Evolutionary conservation across 2,797 vertebrate genomes (phyloP).

Genomic region (Bovichtus diacanthus): DNA sequence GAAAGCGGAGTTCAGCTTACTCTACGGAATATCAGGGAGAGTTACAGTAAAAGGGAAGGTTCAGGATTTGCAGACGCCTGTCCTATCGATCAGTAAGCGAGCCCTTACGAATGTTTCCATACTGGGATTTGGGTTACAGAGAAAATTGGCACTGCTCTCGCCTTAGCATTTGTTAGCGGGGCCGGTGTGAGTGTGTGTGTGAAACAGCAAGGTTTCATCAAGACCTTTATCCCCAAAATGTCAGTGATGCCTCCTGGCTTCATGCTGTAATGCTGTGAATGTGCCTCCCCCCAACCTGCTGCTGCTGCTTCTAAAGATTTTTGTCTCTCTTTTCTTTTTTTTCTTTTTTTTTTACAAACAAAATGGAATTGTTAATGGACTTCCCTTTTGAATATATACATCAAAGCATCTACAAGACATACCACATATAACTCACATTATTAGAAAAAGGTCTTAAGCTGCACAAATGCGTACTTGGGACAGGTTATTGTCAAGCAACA

Average conservation of each 20-base stretch:
- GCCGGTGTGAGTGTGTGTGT: not conserved
- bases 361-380: not conserved
- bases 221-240: conserved; percentile 73
- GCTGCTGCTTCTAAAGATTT: conserved; percentile 5
- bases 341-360: not conserved
- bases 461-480: no score
- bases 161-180: conserved; percentile 21
- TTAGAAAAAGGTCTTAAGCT: not conserved
- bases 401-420: not conserved
- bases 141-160: conserved; percentile 4
- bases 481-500: not conserved
- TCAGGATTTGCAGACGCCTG: conserved; percentile 19
- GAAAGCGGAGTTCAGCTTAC: conserved; percentile 19
- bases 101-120: conserved; percentile 4
- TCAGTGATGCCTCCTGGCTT: conserved; percentile 72
- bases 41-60: conserved; percentile 12
- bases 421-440: not conserved
- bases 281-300: not conserved
- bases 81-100: conserved; percentile 38
- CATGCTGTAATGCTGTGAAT: conserved; percentile 43
- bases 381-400: not conserved
- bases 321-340: no score
- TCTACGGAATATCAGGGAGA: not conserved
- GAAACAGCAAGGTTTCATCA: conserved; percentile 57
- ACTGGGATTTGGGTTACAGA: conserved; percentile 1